Base-by-base conservation (phyloP, 2,113 vertebrate species). In the Pseudorasbora parva region DNA sequence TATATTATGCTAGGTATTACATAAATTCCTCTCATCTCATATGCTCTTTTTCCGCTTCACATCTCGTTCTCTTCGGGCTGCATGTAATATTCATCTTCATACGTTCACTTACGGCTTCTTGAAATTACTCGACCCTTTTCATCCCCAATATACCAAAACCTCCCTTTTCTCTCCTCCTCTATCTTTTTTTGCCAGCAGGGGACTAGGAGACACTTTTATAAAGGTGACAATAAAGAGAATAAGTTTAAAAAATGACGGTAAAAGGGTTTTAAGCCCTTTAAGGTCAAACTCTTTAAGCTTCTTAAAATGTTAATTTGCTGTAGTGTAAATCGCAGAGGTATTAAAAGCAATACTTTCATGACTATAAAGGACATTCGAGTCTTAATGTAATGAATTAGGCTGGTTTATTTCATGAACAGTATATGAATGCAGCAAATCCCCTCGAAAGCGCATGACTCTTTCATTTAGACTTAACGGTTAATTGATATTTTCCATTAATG, bases 141-240 rank as follows among this genome's bases (percentile, higher is more conserved):
- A 78, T 60, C 33, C 66, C 21, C 47, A 43, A 23, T 25, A 10
- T 64, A 54, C 14, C 8, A n/a, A 56, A 41, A 25, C n/a, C 14
- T 3, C 9, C 15, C 8, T 71, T 81, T 43, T 23, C 9, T 9
- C 8, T 2, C 10, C 64, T 41, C 19, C 25, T 64, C 8, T 37
- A 33, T 43, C 62, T n/a, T 15, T 56, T n/a, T 19, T 41, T 95
- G 94, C 92, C 93, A 90, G 91, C 89, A 27, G 89, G 91, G 92
- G 95, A 95, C 87, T 94, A 95, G 89, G 94, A 95, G 88, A 85
- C 90, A 76, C 94, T 91, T n/a, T 15, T 83, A 82, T 91, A 93
- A 90, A 87, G 95, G 95, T 76, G 91, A 91, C 90, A 93, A 93
- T 91, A 95, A 95, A 89, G 94, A 95, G 91, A 93, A 93, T 84